Evolutionary conservation across 2,888 invertebrate genomes (phyloP), one percentile per base, ranked within the genome.

Genomic region (Mechanitis mazaeus): DNA sequence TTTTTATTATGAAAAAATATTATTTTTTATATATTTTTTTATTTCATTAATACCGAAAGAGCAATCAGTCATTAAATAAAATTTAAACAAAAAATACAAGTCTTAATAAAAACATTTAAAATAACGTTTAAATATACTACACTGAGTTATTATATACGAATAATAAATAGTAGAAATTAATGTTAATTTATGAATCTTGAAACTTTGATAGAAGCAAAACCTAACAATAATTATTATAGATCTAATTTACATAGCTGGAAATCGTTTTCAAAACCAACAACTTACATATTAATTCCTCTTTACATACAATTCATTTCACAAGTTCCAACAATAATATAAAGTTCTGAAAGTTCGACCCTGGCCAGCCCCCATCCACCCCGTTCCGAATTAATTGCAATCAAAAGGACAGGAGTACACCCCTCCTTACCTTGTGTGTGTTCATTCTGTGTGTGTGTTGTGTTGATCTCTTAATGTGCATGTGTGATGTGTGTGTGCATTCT

Each of bases 381-480:
- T 79, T 81, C 83, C 84, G 88, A 89, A 90, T 90, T 90, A 90
- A 90, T 90, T 89, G 90, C 90, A 90, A 90, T 90, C 89, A 90
- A 87, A 88, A 89, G 89, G 90, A 90, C 89, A 85, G 83, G 82
- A 88, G 85, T 82, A 85, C 89, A 84, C 90, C 88, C 86, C 82
- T 87, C 89, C 88, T 84, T 84, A 85, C 80, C 87, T 81, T 73
- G 83, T 77, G 82, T 82, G 87, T 87, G 87, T 86, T 87, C 84
- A 84, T 81, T 64, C 70, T 70, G 66, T 61, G 64, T 87, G 81
- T 71, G 84, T 77, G 81, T 83, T 87, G 86, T 87, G 50, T 50
- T 31, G 31, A 50, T 50, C n/a, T 31, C 50, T 42, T 42, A 42
- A 50, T 50, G 86, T 85, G 85, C 80, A 80, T 81, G 55, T 66